A percentile compares a stretch with the other conserved stretches of the same genome.
Evolutionary conservation across 2,113 vertebrate genomes (phyloP).

Genomic region (Cinclus mexicanus): DNA sequence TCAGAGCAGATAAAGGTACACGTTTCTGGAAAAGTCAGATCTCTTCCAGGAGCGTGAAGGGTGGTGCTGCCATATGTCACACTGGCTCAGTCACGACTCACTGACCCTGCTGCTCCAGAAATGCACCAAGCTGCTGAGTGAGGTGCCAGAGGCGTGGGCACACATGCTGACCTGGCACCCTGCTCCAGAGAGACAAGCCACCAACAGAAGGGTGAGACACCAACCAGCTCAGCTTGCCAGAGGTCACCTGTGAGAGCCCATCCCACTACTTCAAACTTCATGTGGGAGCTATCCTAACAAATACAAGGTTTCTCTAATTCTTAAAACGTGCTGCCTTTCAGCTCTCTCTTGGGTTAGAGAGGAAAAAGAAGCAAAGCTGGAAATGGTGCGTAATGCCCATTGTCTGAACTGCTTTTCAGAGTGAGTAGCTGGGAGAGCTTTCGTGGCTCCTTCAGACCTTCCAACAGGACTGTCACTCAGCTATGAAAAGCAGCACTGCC

Average conservation of each 20-base stretch:
- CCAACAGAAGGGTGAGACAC: background rate
- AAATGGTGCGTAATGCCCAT: background rate
- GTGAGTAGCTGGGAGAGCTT: background rate
- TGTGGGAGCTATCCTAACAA: background rate
- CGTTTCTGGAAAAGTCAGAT: background rate
- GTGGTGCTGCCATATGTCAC: background rate
- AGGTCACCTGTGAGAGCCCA: background rate
- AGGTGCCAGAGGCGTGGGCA: background rate
- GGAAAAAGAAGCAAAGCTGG: background rate
- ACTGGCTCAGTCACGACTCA: background rate
- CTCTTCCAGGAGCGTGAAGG: background rate
- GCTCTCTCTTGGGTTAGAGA: background rate
- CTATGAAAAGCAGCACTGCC: constrained; percentile 1
- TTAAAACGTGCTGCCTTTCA: background rate
- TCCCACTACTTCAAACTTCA: background rate
- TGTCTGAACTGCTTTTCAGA: constrained; percentile 6
- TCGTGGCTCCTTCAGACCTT: background rate
- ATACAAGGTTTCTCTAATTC: background rate
- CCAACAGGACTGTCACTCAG: constrained; percentile 22
- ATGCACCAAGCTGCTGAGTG: background rate
- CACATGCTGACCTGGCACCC: background rate
- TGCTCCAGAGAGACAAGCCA: background rate
- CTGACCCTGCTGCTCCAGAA: background rate
- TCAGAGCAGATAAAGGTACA: background rate
- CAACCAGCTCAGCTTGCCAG: background rate